Percentiles rank a stretch among this genome's conserved stretches.
Evolutionary conservation across 2,797 vertebrate genomes (phyloP).

Genomic region (Otus scops): DNA sequence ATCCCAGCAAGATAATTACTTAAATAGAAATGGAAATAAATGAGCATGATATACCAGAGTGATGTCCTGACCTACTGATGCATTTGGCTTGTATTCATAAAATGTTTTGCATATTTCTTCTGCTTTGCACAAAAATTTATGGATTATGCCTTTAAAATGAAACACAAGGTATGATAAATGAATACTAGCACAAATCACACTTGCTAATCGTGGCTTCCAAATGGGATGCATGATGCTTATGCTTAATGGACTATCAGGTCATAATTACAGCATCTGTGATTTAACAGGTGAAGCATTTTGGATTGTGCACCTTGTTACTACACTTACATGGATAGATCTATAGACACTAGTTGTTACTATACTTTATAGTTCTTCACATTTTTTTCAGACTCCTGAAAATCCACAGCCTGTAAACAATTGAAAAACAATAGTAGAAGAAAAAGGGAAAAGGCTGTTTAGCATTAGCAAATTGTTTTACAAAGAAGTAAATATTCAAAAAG

Average conservation of each 20-base stretch:
- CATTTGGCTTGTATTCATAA: not conserved
- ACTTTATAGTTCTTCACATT: not conserved
- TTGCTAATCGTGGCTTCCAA: not conserved
- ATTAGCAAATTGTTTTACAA: not conserved
- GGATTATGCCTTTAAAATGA: not conserved
- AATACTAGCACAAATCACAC: not conserved
- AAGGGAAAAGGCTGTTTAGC: not conserved
- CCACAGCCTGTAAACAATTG: not conserved
- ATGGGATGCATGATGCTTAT: not conserved
- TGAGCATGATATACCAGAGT: not conserved
- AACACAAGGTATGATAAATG: not conserved
- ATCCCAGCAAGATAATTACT: not conserved
- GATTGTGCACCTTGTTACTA: not conserved
- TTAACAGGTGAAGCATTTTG: conserved; percentile 13
- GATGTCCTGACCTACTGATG: not conserved
- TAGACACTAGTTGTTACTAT: not conserved
- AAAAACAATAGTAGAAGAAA: not conserved
- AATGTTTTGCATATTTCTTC: not conserved
- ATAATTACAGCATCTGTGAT: not conserved
- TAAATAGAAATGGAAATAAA: not conserved
- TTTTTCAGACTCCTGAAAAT: not conserved
- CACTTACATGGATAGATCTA: not conserved
- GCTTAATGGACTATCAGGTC: not conserved
- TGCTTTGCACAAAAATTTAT: not conserved
- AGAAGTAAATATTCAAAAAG: not conserved